phyloP scores from a whole-genome alignment of 64 coral and sea anemone genomes.

The Actinia tenebrosa region DNA sequence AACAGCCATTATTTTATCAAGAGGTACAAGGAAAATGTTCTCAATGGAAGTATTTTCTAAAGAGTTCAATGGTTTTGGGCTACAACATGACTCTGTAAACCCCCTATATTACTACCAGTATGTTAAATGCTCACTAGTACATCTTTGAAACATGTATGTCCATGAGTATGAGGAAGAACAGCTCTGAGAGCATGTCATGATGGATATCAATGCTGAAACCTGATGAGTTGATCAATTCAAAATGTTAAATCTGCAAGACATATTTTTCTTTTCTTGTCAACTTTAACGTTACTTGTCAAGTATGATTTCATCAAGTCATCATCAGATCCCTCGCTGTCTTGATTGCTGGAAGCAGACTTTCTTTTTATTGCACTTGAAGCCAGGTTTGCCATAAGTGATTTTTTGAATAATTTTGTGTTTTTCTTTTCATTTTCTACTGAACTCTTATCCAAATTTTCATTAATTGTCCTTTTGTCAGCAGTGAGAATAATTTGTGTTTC shows the following conservation, averaged over 20 bases:
- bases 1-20: too few relatives aligned
- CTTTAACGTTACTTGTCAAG: background rate
- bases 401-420: background rate
- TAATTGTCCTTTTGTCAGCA: background rate
- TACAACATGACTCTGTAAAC: too few relatives aligned
- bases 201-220: background rate
- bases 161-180: too few relatives aligned
- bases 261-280: conserved; percentile 1
- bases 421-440: background rate
- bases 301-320: background rate
- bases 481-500: background rate
- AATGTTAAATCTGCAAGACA: background rate
- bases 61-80: too few relatives aligned
- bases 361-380: background rate
- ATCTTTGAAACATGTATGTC: too few relatives aligned
- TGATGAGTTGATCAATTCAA: background rate
- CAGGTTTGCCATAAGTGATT: background rate
- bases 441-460: background rate
- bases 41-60: too few relatives aligned
- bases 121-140: too few relatives aligned
- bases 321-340: background rate
- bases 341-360: background rate
- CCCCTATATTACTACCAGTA: too few relatives aligned
- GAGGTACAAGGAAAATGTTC: too few relatives aligned
- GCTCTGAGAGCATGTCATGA: too few relatives aligned